A percentile compares a stretch with the other conserved stretches of the same genome.
Conservation (phyloP, 1,140 invertebrate genomes). For the Melanaphis sacchari region DNA sequence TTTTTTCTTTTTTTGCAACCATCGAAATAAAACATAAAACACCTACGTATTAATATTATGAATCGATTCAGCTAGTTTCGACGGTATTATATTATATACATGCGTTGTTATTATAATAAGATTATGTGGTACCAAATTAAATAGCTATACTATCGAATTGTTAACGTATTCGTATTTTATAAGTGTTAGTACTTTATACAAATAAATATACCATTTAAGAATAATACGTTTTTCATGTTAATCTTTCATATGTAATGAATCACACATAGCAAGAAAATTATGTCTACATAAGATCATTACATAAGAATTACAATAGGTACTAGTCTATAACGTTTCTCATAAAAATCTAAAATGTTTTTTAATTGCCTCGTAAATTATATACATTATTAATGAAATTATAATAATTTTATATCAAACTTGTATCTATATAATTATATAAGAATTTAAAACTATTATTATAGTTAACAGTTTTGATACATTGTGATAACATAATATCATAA, state of each 20-base stretch:
- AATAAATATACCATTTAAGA: not conserved
- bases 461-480: not conserved
- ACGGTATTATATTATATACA: not conserved
- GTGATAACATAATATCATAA: not conserved
- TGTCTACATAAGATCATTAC: not conserved
- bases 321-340: not conserved
- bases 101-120: not conserved
- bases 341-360: not conserved
- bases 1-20: not conserved
- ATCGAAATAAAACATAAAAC: not conserved
- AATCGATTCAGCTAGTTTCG: not conserved
- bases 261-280: not conserved
- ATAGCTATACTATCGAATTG: not conserved
- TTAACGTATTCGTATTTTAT: not conserved
- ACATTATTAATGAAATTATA: not conserved
- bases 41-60: not conserved
- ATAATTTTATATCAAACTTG: not conserved
- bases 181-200: not conserved
- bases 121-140: not conserved
- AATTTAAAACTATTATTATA: not conserved
- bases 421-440: not conserved
- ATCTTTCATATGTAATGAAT: not conserved
- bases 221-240: not conserved
- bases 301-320: not conserved
- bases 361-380: not conserved